Base-by-base conservation (phyloP, 1,140 invertebrate species). In the Zaprionus camerounensis region DNA sequence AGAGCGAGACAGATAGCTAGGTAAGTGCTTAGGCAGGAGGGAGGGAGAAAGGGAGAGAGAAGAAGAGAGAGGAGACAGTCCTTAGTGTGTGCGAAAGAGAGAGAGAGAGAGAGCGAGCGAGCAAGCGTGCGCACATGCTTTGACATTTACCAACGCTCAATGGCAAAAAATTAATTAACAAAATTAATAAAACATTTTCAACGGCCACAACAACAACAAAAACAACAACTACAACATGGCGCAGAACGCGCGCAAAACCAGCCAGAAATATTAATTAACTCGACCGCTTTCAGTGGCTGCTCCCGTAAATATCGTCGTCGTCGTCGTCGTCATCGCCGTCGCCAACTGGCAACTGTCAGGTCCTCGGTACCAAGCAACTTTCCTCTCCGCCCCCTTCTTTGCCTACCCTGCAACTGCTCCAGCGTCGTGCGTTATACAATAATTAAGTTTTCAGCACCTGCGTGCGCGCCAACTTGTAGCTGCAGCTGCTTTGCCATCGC, bases 391-490 rank as follows among this genome's bases (percentile, higher is more conserved):
- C 51, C 55, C 24, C 41, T 28, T 51, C 13, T 11, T 11, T 44
- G 2, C 20, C 31, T 34, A 17, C 3, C 65, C 61, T 24, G 28
- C 20, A 20, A 11, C 41, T 17, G n/a, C 66, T 38, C 9, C 66
- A 34, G 36, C 76, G 64, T 67, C 78, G 71, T 87, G 85, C 82
- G 84, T 87, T 87, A 87, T 87, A 87, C 84, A 87, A 87, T 88
- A 88, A 88, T 88, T 88, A 88, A 88, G 85, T 88, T 90, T 88
- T 88, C 85, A 88, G 85, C 84, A 88, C 84, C 84, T 88, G 84
- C 84, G 81, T 88, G 78, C 69, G 76, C 56, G 68, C 80, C 66
- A 70, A 73, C 49, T 67, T 76, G 84, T 46, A 84, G 75, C 74
- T 65, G 67, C 75, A 74, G 49, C 65, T 62, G 68, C 68, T 36